Conservation (phyloP, 2,113 vertebrate genomes). For the Alligator sinensis region DNA sequence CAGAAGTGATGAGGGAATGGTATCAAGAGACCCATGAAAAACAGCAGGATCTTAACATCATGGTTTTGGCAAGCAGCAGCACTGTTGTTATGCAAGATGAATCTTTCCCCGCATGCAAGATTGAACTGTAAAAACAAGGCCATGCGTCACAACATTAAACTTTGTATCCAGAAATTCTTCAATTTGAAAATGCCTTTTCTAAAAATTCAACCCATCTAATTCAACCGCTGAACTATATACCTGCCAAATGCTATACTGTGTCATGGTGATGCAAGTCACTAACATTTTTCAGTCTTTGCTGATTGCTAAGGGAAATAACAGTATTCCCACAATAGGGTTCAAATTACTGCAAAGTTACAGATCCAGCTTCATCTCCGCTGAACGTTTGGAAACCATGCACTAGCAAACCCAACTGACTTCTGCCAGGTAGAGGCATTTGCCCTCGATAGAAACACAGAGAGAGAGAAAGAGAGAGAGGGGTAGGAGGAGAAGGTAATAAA, state of each 20-base stretch:
- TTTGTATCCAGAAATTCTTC: constrained; percentile 78
- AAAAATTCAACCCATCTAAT: constrained; percentile 75
- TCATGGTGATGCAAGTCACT: constrained; percentile 81
- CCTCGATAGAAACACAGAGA: constrained; percentile 70
- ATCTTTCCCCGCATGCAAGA: constrained; percentile 98
- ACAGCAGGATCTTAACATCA: constrained; percentile 97
- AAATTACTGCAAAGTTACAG: constrained; percentile 78
- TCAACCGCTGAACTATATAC: constrained; percentile 79
- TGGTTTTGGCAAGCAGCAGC: constrained; percentile 99
- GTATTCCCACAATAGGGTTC: constrained; percentile 77
- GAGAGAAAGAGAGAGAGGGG: constrained; percentile 61
- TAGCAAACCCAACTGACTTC: constrained; percentile 81
- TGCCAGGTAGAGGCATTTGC: constrained; percentile 80
- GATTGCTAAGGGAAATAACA: constrained; percentile 81
- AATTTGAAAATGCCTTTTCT: constrained; percentile 80
- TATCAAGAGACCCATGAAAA: constrained; percentile 98
- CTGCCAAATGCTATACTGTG: constrained; percentile 81
- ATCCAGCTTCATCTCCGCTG: constrained; percentile 75
- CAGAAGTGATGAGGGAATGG: constrained; percentile 98
- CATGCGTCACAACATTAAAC: constrained; percentile 70
- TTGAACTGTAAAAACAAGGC: constrained; percentile 89
- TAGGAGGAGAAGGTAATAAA: constrained; percentile 67
- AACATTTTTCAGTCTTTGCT: constrained; percentile 79
- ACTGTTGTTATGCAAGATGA: constrained; percentile 99
- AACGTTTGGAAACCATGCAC: constrained; percentile 82